A percentile compares a stretch with the other conserved stretches of the same genome.
Conservation (phyloP, 1,140 invertebrate species). For the Coenobita brevimanus region DNA sequence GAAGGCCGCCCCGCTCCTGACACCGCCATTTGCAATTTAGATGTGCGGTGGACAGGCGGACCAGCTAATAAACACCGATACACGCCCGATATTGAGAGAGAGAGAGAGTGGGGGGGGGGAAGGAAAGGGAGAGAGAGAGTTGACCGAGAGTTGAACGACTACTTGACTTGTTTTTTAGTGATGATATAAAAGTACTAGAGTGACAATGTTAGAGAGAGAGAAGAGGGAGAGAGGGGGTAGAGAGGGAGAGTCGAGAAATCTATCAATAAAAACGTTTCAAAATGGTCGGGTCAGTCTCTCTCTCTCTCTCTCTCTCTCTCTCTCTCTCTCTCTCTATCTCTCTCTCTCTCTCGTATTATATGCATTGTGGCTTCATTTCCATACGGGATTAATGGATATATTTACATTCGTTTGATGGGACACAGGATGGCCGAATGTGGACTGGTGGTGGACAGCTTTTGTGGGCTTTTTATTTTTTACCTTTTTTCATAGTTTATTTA, state of each 20-base stretch:
- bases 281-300: too few relatives aligned
- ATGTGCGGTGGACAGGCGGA: constrained; percentile 52
- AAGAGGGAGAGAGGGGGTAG: neutral
- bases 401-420: constrained; percentile 35
- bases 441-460: neutral
- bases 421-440: neutral
- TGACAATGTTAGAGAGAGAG: constrained; percentile 21
- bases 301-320: neutral
- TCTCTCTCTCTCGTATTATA: too few relatives aligned
- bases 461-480: too few relatives aligned
- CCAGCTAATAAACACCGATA: constrained; percentile 48
- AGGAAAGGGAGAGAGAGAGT: constrained; percentile 22
- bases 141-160: too few relatives aligned
- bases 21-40: constrained; percentile 60
- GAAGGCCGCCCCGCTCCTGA: constrained; percentile 40
- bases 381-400: constrained; percentile 29
- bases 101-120: neutral
- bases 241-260: too few relatives aligned
- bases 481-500: too few relatives aligned
- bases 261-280: too few relatives aligned
- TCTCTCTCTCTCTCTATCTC: too few relatives aligned
- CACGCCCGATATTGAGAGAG: constrained; percentile 42
- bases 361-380: constrained; percentile 23
- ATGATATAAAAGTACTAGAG: too few relatives aligned
- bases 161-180: too few relatives aligned